Evolutionary conservation across 92 coral and sea anemone species (phyloP).

Genomic region (Phymanthus crucifer): DNA sequence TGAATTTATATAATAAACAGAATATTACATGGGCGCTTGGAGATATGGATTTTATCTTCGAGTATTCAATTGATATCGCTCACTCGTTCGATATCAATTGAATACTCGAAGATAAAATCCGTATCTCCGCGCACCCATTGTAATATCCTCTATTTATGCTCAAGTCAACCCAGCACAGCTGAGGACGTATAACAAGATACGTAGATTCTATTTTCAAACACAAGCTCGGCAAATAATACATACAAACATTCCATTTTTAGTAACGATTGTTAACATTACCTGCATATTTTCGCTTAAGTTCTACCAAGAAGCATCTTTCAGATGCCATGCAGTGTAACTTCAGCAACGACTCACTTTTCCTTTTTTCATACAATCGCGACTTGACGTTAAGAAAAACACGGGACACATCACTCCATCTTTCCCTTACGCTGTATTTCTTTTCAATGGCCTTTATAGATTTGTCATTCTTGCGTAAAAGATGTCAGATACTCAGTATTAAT

Average conservation of each 20-base stretch:
- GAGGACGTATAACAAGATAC: too few relatives aligned
- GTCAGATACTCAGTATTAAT: background rate
- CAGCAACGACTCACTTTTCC: conserved; percentile 38
- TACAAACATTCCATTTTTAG: background rate
- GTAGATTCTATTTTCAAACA: too few relatives aligned
- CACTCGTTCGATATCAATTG: too few relatives aligned
- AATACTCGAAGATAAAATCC: too few relatives aligned
- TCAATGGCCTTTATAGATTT: conserved; percentile 23
- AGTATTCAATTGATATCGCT: too few relatives aligned
- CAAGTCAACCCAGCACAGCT: too few relatives aligned
- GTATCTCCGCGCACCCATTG: too few relatives aligned
- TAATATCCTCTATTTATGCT: too few relatives aligned
- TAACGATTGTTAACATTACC: background rate
- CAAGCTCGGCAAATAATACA: background rate
- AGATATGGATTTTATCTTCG: too few relatives aligned
- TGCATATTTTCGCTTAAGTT: conserved; percentile 39
- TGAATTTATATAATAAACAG: too few relatives aligned
- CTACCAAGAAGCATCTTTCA: too few relatives aligned
- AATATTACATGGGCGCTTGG: too few relatives aligned
- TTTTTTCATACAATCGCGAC: conserved; percentile 38
- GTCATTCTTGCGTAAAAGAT: conserved; percentile 32
- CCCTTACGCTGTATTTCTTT: background rate
- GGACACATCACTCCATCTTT: conserved; percentile 45
- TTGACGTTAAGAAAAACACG: conserved; percentile 40
- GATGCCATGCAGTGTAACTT: conserved; percentile 45